These are phyloP conservation scores for Anabacerthia variegaticeps DNA, from an alignment of 2,797 vertebrate genomes.

Conservation along the genomic window DNA sequence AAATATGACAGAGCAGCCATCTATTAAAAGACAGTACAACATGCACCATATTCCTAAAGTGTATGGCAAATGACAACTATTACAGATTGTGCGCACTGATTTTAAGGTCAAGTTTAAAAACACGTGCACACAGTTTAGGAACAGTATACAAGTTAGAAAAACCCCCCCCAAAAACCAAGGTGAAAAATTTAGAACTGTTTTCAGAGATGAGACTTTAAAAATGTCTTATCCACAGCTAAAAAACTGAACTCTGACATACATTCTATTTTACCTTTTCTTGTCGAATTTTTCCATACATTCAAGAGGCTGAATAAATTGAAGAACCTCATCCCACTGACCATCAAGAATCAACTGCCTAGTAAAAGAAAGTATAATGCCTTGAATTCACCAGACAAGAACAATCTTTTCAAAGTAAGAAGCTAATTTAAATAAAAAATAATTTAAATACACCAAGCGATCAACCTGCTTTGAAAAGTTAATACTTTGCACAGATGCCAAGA, in stretches of 20 bases:
- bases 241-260: background rate
- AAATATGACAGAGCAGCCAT: background rate
- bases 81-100: fast-evolving
- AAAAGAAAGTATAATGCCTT: slow-evolving; percentile 3
- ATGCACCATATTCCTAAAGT: background rate
- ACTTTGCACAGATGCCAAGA: background rate
- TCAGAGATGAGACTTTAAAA: background rate
- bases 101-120: background rate
- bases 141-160: background rate
- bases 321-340: slow-evolving; percentile 97
- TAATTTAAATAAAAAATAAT: background rate
- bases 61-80: background rate
- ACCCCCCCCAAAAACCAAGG: background rate
- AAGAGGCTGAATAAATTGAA: slow-evolving; percentile 97
- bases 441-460: background rate
- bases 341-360: slow-evolving; percentile 92
- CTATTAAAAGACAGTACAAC: background rate
- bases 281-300: slow-evolving; percentile 98
- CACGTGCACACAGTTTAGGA: background rate
- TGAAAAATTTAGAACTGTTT: background rate
- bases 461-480: background rate
- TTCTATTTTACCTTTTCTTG: slow-evolving; percentile 87
- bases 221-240: background rate
- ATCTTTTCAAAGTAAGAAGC: background rate
- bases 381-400: background rate